These are phyloP conservation scores for Melanotaenia boesemani DNA, from an alignment of 2,797 vertebrate species.

Conservation along the genomic window DNA sequence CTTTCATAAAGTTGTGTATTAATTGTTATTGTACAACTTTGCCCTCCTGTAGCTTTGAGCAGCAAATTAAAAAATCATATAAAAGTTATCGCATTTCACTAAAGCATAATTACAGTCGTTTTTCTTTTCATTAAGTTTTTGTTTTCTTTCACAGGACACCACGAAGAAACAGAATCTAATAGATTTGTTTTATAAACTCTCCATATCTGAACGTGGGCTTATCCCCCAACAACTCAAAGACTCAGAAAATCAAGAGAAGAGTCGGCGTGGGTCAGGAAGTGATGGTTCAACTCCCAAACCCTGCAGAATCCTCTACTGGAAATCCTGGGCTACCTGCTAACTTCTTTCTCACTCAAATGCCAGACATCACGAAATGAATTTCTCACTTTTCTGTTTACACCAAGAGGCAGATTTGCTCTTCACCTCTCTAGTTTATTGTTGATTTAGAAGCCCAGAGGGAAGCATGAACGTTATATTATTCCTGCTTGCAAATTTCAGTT, in stretches of 20 bases:
- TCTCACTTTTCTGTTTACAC: neutral
- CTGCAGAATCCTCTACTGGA: slow-evolving; percentile 74
- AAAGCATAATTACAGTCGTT: neutral
- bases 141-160: slow-evolving; percentile 37
- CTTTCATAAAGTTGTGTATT: slow-evolving; percentile 20
- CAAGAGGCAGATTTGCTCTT: neutral
- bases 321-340: slow-evolving; percentile 70
- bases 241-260: slow-evolving; percentile 41
- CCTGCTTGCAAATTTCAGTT: neutral
- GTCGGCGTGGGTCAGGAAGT: slow-evolving; percentile 19
- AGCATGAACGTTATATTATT: neutral
- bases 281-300: neutral
- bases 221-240: neutral
- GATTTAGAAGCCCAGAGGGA: neutral
- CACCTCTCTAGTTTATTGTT: neutral
- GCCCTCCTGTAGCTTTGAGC: neutral
- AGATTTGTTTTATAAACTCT: slow-evolving; percentile 43
- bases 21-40: slow-evolving; percentile 15
- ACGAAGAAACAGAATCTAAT: slow-evolving; percentile 18
- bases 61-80: neutral
- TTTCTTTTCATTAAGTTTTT: neutral
- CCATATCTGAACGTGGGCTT: slow-evolving; percentile 25
- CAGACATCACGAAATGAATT: neutral
- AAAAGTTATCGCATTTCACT: neutral
- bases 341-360: neutral